These are phyloP conservation scores for Gila robusta DNA, from an alignment of 2,797 vertebrate genomes.

Conservation along the genomic window DNA sequence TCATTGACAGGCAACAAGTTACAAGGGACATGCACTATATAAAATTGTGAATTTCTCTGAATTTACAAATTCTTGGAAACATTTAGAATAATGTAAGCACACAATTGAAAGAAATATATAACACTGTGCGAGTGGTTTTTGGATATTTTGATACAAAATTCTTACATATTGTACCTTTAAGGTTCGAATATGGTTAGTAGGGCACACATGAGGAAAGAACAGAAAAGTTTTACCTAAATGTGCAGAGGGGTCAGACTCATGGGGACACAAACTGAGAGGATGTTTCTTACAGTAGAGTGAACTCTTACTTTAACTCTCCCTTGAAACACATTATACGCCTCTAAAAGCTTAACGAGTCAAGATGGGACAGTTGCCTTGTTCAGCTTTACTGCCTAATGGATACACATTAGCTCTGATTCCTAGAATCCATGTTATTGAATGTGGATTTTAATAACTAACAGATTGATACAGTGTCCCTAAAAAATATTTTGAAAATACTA, in stretches of 20 bases:
- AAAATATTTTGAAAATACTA: neutral
- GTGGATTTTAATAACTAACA: neutral
- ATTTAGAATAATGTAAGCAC: no score
- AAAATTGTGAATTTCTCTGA: no score
- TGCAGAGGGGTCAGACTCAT: slow-evolving; percentile 10
- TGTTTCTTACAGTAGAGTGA: slow-evolving; percentile 4
- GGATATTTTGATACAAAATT: no score
- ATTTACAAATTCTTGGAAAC: no score
- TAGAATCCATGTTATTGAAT: neutral
- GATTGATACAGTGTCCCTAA: neutral
- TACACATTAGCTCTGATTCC: neutral
- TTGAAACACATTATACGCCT: neutral
- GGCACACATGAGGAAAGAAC: slow-evolving; percentile 1
- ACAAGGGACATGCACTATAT: no score
- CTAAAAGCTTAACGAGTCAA: slow-evolving; percentile 1
- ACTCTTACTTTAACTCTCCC: slow-evolving; percentile 18
- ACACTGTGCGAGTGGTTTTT: no score
- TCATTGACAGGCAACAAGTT: no score
- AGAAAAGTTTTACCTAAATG: neutral
- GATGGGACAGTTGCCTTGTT: slow-evolving; percentile 3
- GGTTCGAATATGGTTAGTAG: neutral
- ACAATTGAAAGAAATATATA: no score
- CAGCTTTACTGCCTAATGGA: slow-evolving; percentile 19
- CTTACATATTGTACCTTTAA: neutral
- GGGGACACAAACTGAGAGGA: neutral